phyloP scores from a whole-genome alignment of 2,113 vertebrate genomes.

The Oryzias woworae region DNA sequence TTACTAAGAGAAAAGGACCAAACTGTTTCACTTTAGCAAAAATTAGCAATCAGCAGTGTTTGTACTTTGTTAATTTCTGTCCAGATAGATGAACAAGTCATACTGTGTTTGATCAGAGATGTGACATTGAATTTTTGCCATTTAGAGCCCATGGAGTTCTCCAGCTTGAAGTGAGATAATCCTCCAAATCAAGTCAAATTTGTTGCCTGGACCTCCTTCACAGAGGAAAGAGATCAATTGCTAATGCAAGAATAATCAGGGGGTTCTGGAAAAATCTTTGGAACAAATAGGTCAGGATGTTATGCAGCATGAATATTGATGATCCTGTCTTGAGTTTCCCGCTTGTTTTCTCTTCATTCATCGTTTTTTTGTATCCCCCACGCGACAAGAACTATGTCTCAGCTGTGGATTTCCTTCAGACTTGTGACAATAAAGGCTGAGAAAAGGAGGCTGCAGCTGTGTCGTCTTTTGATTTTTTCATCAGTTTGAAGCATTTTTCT shows the following conservation, averaged over 20 bases:
- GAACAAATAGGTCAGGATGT: conserved; percentile 62
- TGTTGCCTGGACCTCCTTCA: conserved; percentile 36
- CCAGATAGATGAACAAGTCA: conserved; percentile 19
- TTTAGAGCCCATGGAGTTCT: conserved; percentile 22
- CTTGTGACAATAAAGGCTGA: conserved; percentile 53
- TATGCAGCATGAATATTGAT: conserved; percentile 49
- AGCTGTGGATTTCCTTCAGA: conserved; percentile 65
- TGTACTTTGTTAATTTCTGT: conserved; percentile 30
- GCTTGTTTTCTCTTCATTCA: conserved; percentile 1
- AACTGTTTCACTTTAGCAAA: conserved; percentile 33
- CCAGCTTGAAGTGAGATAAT: conserved; percentile 57
- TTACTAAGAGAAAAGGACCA: conserved; percentile 18
- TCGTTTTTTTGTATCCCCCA: conserved; percentile 28
- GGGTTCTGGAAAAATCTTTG: conserved; percentile 41
- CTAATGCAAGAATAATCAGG: conserved; percentile 47
- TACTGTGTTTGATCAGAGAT: neutral
- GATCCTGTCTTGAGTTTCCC: conserved; percentile 18
- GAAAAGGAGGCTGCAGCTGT: conserved; percentile 64
- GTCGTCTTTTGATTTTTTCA: conserved; percentile 41
- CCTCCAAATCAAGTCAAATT: conserved; percentile 65
- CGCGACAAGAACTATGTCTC: conserved; percentile 51
- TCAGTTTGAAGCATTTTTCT: conserved; percentile 23
- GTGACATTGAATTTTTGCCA: conserved; percentile 23
- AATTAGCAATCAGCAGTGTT: conserved; percentile 28
- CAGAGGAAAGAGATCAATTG: conserved; percentile 62